Conservation (phyloP, 2,797 vertebrate species). For the Heterohyrax brucei region DNA sequence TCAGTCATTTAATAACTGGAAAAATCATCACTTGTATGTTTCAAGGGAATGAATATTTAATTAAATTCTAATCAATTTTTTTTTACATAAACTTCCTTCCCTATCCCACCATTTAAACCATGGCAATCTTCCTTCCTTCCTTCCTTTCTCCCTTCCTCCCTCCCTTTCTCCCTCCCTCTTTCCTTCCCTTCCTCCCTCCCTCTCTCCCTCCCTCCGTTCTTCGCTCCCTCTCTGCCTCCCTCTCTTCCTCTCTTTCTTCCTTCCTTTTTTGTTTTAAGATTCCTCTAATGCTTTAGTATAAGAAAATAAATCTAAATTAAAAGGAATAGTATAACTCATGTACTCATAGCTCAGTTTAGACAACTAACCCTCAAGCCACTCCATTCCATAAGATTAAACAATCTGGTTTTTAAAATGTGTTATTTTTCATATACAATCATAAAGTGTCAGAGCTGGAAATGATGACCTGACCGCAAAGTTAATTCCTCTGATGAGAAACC, state of each 20-base stretch:
- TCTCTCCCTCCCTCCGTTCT: no score
- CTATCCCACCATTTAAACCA: not conserved
- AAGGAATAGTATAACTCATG: not conserved
- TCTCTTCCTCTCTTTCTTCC: not conserved
- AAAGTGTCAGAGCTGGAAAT: not conserved
- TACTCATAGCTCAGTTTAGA: not conserved
- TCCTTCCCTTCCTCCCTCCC: no score
- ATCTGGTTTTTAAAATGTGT: not conserved
- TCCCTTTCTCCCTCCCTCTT: no score
- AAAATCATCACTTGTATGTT: not conserved
- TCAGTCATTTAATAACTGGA: not conserved
- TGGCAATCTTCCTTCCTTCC: not conserved
- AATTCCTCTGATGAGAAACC: not conserved
- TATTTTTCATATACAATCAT: no score
- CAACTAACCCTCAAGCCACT: not conserved
- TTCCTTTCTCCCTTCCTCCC: no score
- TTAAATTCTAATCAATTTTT: not conserved
- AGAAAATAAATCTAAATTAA: not conserved
- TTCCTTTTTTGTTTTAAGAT: not conserved
- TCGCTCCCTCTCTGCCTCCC: no score
- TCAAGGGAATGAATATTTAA: not conserved
- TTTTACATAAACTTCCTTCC: conserved; percentile 2
- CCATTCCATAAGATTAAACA: not conserved
- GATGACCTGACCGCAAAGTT: not conserved
- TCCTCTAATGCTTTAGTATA: not conserved